Conservation (phyloP, 30 jellyfish, hydroid and myxozoan genomes). For the Aurelia sp. region DNA sequence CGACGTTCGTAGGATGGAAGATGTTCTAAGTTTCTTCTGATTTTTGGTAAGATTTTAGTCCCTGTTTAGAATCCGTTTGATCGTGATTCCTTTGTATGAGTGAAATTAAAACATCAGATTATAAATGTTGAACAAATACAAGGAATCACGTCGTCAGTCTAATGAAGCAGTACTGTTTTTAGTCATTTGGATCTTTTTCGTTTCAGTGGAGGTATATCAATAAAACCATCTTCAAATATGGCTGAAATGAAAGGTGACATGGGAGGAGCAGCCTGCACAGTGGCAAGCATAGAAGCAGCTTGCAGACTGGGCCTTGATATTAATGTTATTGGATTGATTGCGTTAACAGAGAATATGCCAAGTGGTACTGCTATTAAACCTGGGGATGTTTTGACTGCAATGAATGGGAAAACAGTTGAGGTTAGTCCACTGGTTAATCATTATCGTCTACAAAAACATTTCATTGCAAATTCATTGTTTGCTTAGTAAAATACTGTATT, state of each 20-base stretch:
- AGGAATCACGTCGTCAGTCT: too few species aligned
- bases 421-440: conserved; percentile 17
- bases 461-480: too few species aligned
- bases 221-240: conserved; percentile 96
- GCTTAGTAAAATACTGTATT: too few species aligned
- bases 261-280: conserved; percentile 99
- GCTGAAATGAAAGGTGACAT: conserved; percentile 98
- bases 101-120: too few species aligned
- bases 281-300: conserved; percentile 89
- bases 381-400: conserved; percentile 98
- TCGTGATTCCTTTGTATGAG: too few species aligned
- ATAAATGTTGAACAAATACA: too few species aligned
- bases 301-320: conserved; percentile 78
- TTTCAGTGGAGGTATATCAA: conserved; percentile 96
- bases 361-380: conserved; percentile 98
- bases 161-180: not conserved
- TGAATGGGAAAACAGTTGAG: conserved; percentile 99
- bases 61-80: too few species aligned
- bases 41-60: too few species aligned
- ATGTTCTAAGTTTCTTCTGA: too few species aligned
- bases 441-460: too few species aligned
- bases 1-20: too few species aligned
- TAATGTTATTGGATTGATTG: conserved; percentile 87
- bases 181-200: not conserved
- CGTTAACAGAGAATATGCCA: conserved; percentile 99